Percentiles rank a stretch among this genome's conserved stretches.
phyloP scores from a whole-genome alignment of 2,888 invertebrate genomes.

The Mythimna vitellina region DNA sequence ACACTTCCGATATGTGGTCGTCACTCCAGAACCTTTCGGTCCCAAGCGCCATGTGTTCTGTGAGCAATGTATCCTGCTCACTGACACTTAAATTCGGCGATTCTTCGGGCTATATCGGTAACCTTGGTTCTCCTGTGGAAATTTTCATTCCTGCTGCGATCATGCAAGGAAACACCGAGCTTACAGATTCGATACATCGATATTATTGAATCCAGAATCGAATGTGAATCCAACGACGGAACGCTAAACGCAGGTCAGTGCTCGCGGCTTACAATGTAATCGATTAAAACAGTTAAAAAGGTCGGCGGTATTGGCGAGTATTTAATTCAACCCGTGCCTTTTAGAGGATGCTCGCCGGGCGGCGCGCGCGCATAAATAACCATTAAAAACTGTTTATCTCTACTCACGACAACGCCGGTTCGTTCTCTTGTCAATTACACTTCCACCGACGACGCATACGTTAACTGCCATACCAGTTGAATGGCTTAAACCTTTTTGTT shows the following conservation, averaged over 20 bases:
- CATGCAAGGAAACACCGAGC: too few relatives aligned
- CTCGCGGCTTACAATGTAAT: slow-evolving; percentile 56
- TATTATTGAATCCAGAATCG: slow-evolving; percentile 25
- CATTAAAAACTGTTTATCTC: slow-evolving; percentile 85
- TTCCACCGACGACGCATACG: slow-evolving; percentile 68
- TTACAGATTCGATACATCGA: slow-evolving; percentile 17
- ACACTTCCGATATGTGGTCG: too few relatives aligned
- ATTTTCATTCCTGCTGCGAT: too few relatives aligned
- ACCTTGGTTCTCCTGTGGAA: too few relatives aligned
- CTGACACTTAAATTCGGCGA: too few relatives aligned
- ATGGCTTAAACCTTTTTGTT: slow-evolving; percentile 66
- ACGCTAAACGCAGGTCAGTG: slow-evolving; percentile 55
- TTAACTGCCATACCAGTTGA: slow-evolving; percentile 65
- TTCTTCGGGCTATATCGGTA: too few relatives aligned
- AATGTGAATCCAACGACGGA: slow-evolving; percentile 37
- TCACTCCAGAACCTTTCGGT: too few relatives aligned
- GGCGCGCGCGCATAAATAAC: slow-evolving; percentile 79
- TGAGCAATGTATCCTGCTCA: too few relatives aligned
- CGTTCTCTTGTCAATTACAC: slow-evolving; percentile 86
- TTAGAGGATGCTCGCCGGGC: slow-evolving; percentile 66
- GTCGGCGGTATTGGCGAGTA: slow-evolving; percentile 64
- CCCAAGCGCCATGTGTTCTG: too few relatives aligned
- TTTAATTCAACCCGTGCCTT: slow-evolving; percentile 70
- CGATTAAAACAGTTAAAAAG: slow-evolving; percentile 68
- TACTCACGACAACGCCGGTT: slow-evolving; percentile 76